phyloP scores from a whole-genome alignment of 2,888 invertebrate genomes.

The Drosophila barbarae region DNA sequence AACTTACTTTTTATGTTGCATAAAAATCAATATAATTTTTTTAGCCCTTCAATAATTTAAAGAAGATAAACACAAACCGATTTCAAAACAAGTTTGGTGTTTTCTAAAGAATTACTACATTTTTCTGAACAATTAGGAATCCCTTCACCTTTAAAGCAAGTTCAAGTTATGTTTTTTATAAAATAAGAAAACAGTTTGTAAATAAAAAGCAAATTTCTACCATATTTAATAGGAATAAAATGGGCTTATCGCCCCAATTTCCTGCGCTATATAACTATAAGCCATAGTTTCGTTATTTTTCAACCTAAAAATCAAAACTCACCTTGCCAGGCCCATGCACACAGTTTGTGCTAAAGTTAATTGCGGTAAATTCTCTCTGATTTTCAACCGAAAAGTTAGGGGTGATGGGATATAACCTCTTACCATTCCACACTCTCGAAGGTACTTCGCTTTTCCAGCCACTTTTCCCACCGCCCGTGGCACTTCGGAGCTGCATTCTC shows the following conservation, averaged over 20 bases:
- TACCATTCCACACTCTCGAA: background rate
- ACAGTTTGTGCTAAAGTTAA: slow-evolving; percentile 16
- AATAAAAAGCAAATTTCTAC: background rate
- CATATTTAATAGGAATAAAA: background rate
- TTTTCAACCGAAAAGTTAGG: slow-evolving; percentile 13
- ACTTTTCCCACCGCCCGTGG: slow-evolving; percentile 15
- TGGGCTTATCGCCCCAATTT: background rate
- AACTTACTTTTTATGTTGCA: background rate
- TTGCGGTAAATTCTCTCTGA: slow-evolving; percentile 15
- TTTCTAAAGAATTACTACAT: background rate
- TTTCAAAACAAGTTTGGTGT: background rate
- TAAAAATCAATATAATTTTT: background rate
- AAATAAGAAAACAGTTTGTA: background rate
- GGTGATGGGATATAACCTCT: background rate
- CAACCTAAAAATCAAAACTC: background rate
- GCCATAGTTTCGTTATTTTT: background rate
- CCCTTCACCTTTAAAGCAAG: background rate
- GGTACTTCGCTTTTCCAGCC: slow-evolving; percentile 1
- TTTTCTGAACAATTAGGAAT: background rate
- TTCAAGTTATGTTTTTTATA: background rate
- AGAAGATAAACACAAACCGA: background rate
- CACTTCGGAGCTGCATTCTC: slow-evolving; percentile 10
- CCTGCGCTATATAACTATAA: background rate
- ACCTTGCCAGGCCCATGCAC: background rate
- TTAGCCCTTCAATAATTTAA: background rate